phyloP scores from a whole-genome alignment of 2,113 vertebrate genomes.

The Madoqua kirkii region DNA sequence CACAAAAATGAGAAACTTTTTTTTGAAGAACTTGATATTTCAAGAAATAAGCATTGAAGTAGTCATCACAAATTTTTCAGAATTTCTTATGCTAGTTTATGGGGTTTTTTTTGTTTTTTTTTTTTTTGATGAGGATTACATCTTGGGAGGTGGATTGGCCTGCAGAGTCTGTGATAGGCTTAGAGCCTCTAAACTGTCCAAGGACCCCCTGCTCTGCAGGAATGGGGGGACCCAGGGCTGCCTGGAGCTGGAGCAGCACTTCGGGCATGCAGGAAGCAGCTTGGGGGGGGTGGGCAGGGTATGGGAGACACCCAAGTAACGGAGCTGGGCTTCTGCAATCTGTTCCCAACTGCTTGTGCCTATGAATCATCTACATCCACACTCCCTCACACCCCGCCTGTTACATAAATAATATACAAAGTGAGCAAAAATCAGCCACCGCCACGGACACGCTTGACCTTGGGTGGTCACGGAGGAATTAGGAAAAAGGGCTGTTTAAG shows the following conservation, averaged over 20 bases:
- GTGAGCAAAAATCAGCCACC: constrained; percentile 59
- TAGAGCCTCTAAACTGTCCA: neutral
- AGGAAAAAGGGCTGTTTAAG: neutral
- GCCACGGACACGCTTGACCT: constrained; percentile 33
- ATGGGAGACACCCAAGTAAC: constrained; percentile 9
- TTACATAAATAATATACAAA: constrained; percentile 73
- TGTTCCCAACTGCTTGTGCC: constrained; percentile 59
- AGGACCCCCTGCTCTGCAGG: neutral
- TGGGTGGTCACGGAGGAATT: neutral
- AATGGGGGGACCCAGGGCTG: neutral
- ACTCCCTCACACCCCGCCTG: constrained; percentile 63
- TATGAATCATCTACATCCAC: constrained; percentile 71
- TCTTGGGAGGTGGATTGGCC: neutral
- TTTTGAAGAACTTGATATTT: constrained; percentile 65
- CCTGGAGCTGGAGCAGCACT: neutral
- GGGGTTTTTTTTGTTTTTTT: neutral
- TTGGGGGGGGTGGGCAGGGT: neutral
- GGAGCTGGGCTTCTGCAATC: constrained; percentile 51
- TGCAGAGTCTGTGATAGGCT: neutral
- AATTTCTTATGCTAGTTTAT: constrained; percentile 62
- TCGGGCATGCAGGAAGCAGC: neutral
- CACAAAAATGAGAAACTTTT: constrained; percentile 14
- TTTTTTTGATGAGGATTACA: neutral
- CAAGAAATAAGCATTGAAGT: constrained; percentile 65
- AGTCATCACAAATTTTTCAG: constrained; percentile 65